Evolutionary conservation across 2,888 invertebrate species (phyloP).

Genomic region (Cephus nigrinus): DNA sequence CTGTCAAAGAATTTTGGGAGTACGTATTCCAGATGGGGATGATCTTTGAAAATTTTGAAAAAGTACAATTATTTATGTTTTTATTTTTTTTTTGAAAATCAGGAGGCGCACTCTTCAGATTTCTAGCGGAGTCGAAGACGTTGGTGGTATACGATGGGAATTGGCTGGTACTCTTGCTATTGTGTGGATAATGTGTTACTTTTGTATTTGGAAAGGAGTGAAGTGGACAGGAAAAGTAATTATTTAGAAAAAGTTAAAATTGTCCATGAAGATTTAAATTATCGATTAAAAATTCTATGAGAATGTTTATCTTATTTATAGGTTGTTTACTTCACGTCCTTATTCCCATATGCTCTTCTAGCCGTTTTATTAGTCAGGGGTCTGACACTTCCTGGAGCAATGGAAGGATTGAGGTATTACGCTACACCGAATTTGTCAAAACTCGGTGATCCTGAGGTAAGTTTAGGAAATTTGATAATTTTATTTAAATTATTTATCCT

Average conservation of each 20-base stretch:
- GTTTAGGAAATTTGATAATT: slow-evolving; percentile 17
- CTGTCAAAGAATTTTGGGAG: slow-evolving; percentile 99
- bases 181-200: slow-evolving; percentile 97
- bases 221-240: slow-evolving; percentile 96
- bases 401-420: slow-evolving; percentile 92
- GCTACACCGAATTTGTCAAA: slow-evolving; percentile 93
- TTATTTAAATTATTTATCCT: slow-evolving; percentile 1
- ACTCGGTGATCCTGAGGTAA: slow-evolving; percentile 87
- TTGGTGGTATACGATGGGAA: slow-evolving; percentile 93
- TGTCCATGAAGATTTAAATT: not conserved
- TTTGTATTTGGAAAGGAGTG: slow-evolving; percentile 99
- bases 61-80: too few species aligned
- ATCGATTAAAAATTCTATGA: not conserved
- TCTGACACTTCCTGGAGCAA: slow-evolving; percentile 90
- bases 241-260: not conserved
- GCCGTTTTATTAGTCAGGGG: slow-evolving; percentile 90
- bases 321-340: slow-evolving; percentile 97
- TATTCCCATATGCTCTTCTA: slow-evolving; percentile 92
- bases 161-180: slow-evolving; percentile 90
- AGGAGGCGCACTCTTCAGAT: slow-evolving; percentile 95
- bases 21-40: slow-evolving; percentile 69
- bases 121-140: slow-evolving; percentile 88
- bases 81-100: not conserved
- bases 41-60: not conserved
- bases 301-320: slow-evolving; percentile 40